These are phyloP conservation scores for Esox masquinongy DNA, from an alignment of 2,797 vertebrate genomes.

Conservation along the genomic window DNA sequence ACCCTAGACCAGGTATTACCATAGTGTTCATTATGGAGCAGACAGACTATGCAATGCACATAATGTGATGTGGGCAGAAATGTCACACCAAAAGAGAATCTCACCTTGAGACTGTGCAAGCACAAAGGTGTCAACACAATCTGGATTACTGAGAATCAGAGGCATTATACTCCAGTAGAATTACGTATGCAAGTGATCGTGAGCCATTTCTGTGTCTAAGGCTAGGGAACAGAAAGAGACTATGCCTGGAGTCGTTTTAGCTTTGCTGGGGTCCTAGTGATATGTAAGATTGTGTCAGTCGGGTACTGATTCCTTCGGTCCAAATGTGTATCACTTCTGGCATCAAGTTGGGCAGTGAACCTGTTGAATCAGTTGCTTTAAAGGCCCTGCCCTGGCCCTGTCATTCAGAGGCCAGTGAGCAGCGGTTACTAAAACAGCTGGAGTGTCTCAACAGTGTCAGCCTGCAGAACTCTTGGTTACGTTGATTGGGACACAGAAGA, in stretches of 20 bases:
- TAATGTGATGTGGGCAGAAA: slow-evolving; percentile 67
- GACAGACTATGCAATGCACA: slow-evolving; percentile 78
- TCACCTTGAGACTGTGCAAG: slow-evolving; percentile 61
- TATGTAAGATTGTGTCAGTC: background rate
- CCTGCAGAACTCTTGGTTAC: background rate
- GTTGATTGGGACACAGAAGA: slow-evolving; percentile 3
- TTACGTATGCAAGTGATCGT: slow-evolving; percentile 64
- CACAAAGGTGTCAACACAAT: slow-evolving; percentile 60
- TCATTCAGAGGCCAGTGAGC: background rate
- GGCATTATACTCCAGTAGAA: slow-evolving; percentile 55
- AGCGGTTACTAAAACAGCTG: background rate
- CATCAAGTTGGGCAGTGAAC: background rate
- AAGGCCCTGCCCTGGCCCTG: background rate
- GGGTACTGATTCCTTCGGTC: background rate
- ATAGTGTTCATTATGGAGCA: slow-evolving; percentile 58
- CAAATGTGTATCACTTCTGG: background rate
- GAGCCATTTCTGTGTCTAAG: slow-evolving; percentile 45
- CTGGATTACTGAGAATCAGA: slow-evolving; percentile 58
- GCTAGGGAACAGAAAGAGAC: slow-evolving; percentile 6
- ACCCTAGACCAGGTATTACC: slow-evolving; percentile 65
- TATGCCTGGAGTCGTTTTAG: slow-evolving; percentile 9
- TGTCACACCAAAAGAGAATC: slow-evolving; percentile 40
- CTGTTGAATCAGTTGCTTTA: background rate
- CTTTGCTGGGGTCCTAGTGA: slow-evolving; percentile 7
- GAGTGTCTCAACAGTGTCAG: background rate